These are phyloP conservation scores for Pseudococcus jackbeardsleyi DNA, from an alignment of 2,888 invertebrate species.

Conservation along the genomic window DNA sequence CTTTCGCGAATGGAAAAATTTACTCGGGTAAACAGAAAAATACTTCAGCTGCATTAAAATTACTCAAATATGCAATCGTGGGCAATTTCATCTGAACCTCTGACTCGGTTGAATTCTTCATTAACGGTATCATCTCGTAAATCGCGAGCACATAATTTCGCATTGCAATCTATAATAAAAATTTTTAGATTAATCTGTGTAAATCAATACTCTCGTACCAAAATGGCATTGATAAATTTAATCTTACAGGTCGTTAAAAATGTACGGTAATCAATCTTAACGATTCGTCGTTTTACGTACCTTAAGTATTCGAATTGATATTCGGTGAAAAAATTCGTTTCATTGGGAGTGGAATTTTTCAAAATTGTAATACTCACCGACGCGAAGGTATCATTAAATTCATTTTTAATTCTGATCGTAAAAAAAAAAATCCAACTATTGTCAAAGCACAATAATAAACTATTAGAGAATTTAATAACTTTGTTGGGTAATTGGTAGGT, in stretches of 20 bases:
- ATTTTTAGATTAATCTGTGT: neutral
- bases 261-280: neutral
- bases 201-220: neutral
- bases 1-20: neutral
- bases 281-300: neutral
- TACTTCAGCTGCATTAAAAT: too few species aligned
- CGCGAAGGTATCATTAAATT: neutral
- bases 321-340: neutral
- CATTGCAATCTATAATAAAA: neutral
- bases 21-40: too few species aligned
- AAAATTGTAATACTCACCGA: neutral
- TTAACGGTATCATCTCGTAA: neutral
- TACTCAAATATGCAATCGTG: neutral
- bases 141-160: neutral
- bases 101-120: neutral
- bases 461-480: neutral
- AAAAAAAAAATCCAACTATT: neutral
- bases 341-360: neutral
- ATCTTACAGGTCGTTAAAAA: neutral
- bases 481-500: neutral
- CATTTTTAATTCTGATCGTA: neutral
- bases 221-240: constrained; percentile 8
- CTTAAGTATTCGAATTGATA: neutral
- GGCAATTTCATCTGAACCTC: too few species aligned
- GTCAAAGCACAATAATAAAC: neutral